These are phyloP conservation scores for Hydropotes inermis DNA, from an alignment of 2,113 vertebrate species.

Conservation along the genomic window DNA sequence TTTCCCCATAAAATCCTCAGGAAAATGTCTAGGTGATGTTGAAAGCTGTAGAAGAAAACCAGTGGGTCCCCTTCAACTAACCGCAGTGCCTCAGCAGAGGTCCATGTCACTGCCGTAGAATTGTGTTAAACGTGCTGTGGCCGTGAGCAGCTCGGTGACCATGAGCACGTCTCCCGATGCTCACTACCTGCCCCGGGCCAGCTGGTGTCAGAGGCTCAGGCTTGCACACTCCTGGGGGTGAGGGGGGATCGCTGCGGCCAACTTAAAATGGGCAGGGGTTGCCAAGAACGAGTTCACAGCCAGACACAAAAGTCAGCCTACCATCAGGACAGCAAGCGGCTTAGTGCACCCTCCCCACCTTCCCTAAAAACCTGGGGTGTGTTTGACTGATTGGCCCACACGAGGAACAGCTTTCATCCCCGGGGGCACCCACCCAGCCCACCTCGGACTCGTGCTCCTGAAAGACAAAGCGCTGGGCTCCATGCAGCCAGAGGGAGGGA, in stretches of 20 bases:
- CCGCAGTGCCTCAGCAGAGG: fast-evolving
- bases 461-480: not conserved
- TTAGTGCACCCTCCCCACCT: fast-evolving
- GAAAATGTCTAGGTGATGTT: fast-evolving
- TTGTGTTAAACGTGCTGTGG: too few relatives aligned
- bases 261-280: fast-evolving
- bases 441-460: not conserved
- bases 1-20: too few relatives aligned
- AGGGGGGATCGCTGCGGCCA: fast-evolving
- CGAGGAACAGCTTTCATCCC: not conserved
- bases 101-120: fast-evolving
- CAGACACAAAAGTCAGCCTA: fast-evolving
- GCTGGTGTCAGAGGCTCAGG: not conserved
- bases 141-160: not conserved
- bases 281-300: fast-evolving
- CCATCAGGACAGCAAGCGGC: fast-evolving
- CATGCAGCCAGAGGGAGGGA: not conserved
- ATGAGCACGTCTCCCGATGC: fast-evolving
- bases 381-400: fast-evolving
- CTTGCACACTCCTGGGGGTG: fast-evolving
- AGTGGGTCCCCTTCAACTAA: fast-evolving
- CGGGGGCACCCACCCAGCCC: fast-evolving
- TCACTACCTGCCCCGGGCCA: fast-evolving
- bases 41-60: not conserved
- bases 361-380: not conserved